Evolutionary conservation across 2,888 invertebrate species (phyloP), one percentile per base, ranked within the genome.

Genomic region (Patella ulyssiponensis): DNA sequence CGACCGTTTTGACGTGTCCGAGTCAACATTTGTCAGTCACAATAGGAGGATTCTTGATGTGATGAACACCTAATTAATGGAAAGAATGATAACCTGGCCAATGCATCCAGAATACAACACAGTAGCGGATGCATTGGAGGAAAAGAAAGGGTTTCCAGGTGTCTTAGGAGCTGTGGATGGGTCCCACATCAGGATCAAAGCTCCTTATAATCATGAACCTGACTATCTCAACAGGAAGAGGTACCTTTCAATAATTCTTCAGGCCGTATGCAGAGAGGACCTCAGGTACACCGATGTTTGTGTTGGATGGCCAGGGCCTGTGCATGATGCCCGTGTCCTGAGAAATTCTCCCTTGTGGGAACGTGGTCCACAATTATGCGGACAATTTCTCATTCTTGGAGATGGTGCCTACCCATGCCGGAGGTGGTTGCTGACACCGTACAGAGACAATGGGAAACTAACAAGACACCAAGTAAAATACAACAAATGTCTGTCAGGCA

Each of bases 161-260:
- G 69, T 73, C 52, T 74, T 74, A 3, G 77, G 81, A 7, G 79
- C 77, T n/a, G 71, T 81, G 33, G 80, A 80, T 80, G 80, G 78
- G 11, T 76, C 74, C 9, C 81, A 78, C 56, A 73, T 81, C n/a
- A 74, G 74, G 2, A 80, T 78, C 27, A 52, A 58, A 44, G 80
- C 78, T 15, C 80, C 78, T n/a, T 14, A 52, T n/a, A 56, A 80
- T 7, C n/a, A 70, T 53, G 56, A 33, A 51, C 53, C 56, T 15
- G 78, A 78, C 73, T 80, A 80, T 69, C 58, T 70, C 54, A 81
- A 81, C 54, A 54, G 80, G 20, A 80, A 78, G n/a, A 70, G 69
- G 14, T 81, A 71, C 58, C 69, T 76, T 58, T 75, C 79, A 14
- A 69, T 81, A 14, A 56, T 77, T 7, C 23, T 77, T 73, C 79